Evolutionary conservation across 2,888 invertebrate species (phyloP).

Genomic region (Caenorhabditis angaria): DNA sequence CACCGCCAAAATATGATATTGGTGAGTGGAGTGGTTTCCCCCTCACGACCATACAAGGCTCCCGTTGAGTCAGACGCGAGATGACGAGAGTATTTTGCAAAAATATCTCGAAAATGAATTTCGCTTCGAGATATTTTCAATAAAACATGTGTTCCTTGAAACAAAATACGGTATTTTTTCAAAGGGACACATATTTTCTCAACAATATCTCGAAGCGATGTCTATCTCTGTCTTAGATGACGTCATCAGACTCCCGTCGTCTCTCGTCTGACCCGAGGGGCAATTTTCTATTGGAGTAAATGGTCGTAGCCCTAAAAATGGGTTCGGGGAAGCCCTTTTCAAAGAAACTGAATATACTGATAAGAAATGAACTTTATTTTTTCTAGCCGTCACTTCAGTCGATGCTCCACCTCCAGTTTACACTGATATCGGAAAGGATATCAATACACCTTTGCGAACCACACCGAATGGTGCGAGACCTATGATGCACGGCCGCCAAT

Average conservation of each 20-base stretch:
- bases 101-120: too few relatives aligned
- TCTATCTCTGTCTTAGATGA: too few relatives aligned
- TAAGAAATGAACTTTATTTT: background rate
- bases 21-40: too few relatives aligned
- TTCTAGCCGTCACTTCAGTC: slow-evolving; percentile 35
- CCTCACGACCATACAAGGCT: too few relatives aligned
- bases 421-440: slow-evolving; percentile 43
- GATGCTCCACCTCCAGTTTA: slow-evolving; percentile 44
- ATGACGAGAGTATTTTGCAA: too few relatives aligned
- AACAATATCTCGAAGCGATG: too few relatives aligned
- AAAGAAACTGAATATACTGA: background rate
- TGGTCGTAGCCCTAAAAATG: background rate
- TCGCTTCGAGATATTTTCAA: too few relatives aligned
- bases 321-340: background rate
- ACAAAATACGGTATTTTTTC: too few relatives aligned
- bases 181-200: background rate
- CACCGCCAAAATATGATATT: slow-evolving; percentile 54
- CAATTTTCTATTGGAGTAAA: background rate
- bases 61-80: too few relatives aligned
- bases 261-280: too few relatives aligned
- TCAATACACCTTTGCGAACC: slow-evolving; percentile 34
- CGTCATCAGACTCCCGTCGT: too few relatives aligned
- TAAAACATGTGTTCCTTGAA: too few relatives aligned
- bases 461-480: slow-evolving; percentile 23
- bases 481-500: slow-evolving; percentile 16